phyloP scores from a whole-genome alignment of 2,797 vertebrate genomes.

The Florisuga fusca region DNA sequence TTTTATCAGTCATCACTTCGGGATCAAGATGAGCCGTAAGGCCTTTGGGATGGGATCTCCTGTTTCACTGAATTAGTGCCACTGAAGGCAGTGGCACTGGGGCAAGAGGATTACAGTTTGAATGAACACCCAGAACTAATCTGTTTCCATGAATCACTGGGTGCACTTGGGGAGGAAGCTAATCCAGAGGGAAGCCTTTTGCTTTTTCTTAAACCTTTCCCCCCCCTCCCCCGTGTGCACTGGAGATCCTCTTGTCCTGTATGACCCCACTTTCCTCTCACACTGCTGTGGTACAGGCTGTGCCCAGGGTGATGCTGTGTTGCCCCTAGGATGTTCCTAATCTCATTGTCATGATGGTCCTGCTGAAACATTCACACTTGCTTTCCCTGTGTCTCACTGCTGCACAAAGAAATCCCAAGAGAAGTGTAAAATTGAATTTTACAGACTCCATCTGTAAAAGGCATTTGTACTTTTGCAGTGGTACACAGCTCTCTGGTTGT shows the following conservation, averaged over 20 bases:
- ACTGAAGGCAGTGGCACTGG: not conserved
- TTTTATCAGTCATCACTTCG: not conserved
- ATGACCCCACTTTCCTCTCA: not conserved
- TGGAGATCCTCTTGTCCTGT: not conserved
- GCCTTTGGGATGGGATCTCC: not conserved
- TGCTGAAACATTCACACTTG: fast-evolving
- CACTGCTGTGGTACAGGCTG: not conserved
- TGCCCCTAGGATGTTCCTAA: not conserved
- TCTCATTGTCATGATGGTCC: not conserved
- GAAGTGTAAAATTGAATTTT: not conserved
- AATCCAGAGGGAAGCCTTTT: not conserved
- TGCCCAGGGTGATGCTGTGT: fast-evolving
- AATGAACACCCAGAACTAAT: conserved; percentile 33
- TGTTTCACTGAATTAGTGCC: conserved; percentile 16
- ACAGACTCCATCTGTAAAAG: not conserved
- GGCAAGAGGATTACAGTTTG: not conserved
- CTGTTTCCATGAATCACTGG: not conserved
- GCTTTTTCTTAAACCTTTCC: not conserved
- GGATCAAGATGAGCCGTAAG: not conserved
- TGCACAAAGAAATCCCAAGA: not conserved
- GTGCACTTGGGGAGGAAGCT: not conserved
- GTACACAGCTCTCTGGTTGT: not conserved
- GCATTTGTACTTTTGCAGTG: not conserved
- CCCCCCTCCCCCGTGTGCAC: not conserved
- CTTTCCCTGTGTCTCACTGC: not conserved